phyloP scores from a whole-genome alignment of 2,113 vertebrate genomes.

The Rhineura floridana region DNA sequence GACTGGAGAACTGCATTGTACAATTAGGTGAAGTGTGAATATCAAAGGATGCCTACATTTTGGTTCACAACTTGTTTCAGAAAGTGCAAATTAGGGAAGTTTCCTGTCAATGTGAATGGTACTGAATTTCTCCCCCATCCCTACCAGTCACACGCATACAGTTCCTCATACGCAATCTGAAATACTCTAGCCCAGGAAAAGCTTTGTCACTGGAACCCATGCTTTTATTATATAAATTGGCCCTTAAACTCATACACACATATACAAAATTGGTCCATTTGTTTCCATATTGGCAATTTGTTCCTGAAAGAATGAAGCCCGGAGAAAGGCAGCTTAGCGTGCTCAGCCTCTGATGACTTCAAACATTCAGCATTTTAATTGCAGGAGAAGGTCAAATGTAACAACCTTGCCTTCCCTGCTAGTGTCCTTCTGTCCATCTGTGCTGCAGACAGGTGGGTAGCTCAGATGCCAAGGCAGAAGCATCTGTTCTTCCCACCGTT shows the following conservation, averaged over 20 bases:
- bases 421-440: conserved; percentile 25
- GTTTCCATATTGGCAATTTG: conserved; percentile 30
- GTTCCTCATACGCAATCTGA: background rate
- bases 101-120: too few species aligned
- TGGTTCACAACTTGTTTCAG: too few species aligned
- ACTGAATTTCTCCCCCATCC: too few species aligned
- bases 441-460: conserved; percentile 53
- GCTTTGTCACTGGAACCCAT: background rate
- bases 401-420: conserved; percentile 37
- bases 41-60: too few species aligned
- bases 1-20: too few species aligned
- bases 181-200: background rate
- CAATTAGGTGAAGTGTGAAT: too few species aligned
- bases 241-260: background rate
- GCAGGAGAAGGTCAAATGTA: conserved; percentile 43
- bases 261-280: background rate
- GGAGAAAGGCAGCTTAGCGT: conserved; percentile 35
- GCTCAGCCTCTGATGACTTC: conserved; percentile 53
- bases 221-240: background rate
- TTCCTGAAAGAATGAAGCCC: conserved; percentile 45
- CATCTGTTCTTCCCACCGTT: background rate
- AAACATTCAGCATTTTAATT: conserved; percentile 55
- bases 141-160: background rate
- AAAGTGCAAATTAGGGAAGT: too few species aligned
- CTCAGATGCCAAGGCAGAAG: conserved; percentile 50